phyloP scores from a whole-genome alignment of 2,797 vertebrate species.

The Botia almorhae region DNA sequence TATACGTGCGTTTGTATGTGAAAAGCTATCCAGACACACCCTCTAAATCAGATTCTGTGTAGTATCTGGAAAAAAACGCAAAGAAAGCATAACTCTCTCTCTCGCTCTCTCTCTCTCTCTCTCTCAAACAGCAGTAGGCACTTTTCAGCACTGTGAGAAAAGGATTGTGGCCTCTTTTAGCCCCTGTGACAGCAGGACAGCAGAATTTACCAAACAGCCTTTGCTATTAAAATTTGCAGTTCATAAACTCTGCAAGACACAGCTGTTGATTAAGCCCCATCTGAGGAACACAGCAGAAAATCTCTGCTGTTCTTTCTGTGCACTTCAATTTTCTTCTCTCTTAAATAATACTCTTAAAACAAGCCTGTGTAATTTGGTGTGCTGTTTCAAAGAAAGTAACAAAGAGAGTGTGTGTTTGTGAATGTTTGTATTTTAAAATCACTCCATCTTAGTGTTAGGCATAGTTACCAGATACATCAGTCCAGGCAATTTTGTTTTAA shows the following conservation, averaged over 20 bases:
- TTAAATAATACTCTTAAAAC: not conserved
- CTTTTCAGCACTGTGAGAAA: conserved; percentile 15
- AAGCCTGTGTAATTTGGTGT: conserved; percentile 2
- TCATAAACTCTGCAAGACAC: not conserved
- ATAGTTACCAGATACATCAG: too few species aligned
- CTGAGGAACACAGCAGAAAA: not conserved
- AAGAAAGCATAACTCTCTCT: not conserved
- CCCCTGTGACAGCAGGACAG: conserved; percentile 28
- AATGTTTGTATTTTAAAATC: too few species aligned
- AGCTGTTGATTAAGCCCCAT: not conserved
- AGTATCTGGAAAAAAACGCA: conserved; percentile 25
- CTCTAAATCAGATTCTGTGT: conserved; percentile 47
- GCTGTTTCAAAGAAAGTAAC: too few species aligned
- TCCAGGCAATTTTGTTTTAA: too few species aligned
- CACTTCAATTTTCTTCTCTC: not conserved
- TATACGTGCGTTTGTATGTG: not conserved
- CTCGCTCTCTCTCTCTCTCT: not conserved
- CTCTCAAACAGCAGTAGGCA: not conserved
- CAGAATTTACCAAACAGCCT: conserved; percentile 50
- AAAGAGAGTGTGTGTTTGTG: too few species aligned
- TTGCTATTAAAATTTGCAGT: conserved; percentile 22
- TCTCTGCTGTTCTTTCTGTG: not conserved
- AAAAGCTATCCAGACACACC: conserved; percentile 22
- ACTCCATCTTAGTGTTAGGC: too few species aligned
- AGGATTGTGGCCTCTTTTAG: conserved; percentile 23